Conservation (phyloP, 1,140 invertebrate genomes). For the Pseudomyrmex sp. region DNA sequence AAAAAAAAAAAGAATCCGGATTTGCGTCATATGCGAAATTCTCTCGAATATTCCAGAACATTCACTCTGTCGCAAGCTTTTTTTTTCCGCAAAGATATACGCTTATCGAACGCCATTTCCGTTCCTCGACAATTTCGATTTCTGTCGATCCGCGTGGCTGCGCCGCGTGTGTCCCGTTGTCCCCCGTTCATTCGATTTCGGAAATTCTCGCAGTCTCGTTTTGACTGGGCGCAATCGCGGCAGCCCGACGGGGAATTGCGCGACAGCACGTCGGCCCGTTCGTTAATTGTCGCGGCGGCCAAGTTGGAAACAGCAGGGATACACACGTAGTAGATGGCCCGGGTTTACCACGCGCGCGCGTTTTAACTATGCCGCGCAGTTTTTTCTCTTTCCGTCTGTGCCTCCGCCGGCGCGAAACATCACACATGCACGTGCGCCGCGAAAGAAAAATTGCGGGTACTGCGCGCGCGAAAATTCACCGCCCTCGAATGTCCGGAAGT, state of each 20-base stretch:
- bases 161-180: neutral
- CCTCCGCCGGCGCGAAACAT: constrained; percentile 19
- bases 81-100: constrained; percentile 2
- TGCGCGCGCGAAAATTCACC: constrained; percentile 38
- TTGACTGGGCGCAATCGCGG: constrained; percentile 36
- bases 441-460: constrained; percentile 48
- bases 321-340: constrained; percentile 30
- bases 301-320: constrained; percentile 46
- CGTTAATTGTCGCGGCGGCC: constrained; percentile 52
- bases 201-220: constrained; percentile 37
- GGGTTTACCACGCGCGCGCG: constrained; percentile 43
- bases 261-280: constrained; percentile 49
- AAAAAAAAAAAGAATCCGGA: neutral
- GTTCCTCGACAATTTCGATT: constrained; percentile 33
- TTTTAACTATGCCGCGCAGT: constrained; percentile 38
- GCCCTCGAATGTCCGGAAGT: constrained; percentile 38
- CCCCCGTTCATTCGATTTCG: constrained; percentile 37
- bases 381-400: neutral
- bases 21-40: neutral
- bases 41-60: neutral
- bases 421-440: constrained; percentile 27
- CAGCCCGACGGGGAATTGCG: constrained; percentile 35
- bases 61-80: neutral
- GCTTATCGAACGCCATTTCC: constrained; percentile 23
- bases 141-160: constrained; percentile 21